Base-by-base conservation (phyloP, 1,140 invertebrate genomes). In the Drosophila ananassae region DNA sequence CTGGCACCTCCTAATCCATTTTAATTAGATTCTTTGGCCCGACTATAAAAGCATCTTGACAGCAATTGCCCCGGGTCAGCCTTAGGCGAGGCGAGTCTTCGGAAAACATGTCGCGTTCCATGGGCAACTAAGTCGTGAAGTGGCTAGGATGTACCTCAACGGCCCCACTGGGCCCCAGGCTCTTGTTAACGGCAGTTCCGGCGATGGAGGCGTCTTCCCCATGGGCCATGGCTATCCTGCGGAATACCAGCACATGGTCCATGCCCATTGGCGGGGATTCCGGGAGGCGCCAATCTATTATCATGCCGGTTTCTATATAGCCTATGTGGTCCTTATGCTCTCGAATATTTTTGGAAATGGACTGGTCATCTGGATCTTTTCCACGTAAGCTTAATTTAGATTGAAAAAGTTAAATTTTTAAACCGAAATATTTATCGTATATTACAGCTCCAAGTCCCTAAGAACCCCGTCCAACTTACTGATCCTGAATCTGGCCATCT, bases 331-430 rank as follows among this genome's bases (percentile, higher is more conserved):
- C 55, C 93, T 97, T 2, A 95, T 96, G 92, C 76, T 94, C 1
- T 93, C 94, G 2, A 96, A 95, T 2, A 22, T 95, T 0, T 91
- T 94, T n/a, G 96, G 96, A 1, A 97, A 97, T 90, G 95, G 95
- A 9, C 94, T 96, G 52, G 96, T 97, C 50, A 93, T 97, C 60
- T 97, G 95, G 94, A 96, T 97, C 79, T 97, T 97, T 90, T 94
- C 94, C 72, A 96, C 96, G 94, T 96, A 93, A 94, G 94, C 3
- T 2, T 2, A 2, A 10, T 47, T 9, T 4, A 3, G 28, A 0
- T 21, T n/a, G 5, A 13, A 10, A 39, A 2, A 3, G 2, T 17
- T 17, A 17, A 17, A 0, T 8, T 1, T 21, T 9, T 2, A 12
- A 21, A 25, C 25, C 2, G 0, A 3, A 12, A 2, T 1, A 7